Percentiles rank a stretch among this genome's conserved stretches.
phyloP scores from a whole-genome alignment of 2,113 vertebrate species.

The Pimephales promelas region DNA sequence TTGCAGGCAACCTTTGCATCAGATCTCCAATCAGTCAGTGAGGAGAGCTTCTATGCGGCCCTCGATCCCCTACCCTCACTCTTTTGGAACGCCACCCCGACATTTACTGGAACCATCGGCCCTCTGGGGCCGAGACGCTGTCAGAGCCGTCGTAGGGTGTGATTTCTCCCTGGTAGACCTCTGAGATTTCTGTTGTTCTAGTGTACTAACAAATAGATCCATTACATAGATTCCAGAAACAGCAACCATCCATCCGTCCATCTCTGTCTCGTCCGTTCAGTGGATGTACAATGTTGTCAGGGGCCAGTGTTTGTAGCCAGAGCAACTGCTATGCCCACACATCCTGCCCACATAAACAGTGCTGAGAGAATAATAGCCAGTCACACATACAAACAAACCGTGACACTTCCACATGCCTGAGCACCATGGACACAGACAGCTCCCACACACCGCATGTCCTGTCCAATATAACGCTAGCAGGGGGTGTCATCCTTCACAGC shows the following conservation, averaged over 20 bases:
- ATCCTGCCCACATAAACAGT: constrained; percentile 31
- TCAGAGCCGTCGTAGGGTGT: constrained; percentile 11
- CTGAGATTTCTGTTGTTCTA: not conserved
- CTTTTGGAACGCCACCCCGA: constrained; percentile 13
- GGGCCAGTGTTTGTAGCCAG: constrained; percentile 37
- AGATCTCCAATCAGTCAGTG: constrained; percentile 49
- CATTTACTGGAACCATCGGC: constrained; percentile 49
- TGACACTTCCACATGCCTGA: constrained; percentile 50
- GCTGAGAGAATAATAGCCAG: constrained; percentile 32
- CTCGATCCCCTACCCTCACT: constrained; percentile 29
- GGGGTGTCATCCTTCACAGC: constrained; percentile 35
- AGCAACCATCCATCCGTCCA: constrained; percentile 40
- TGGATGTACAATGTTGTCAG: constrained; percentile 38
- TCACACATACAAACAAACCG: constrained; percentile 46
- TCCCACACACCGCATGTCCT: constrained; percentile 53
- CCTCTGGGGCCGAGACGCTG: constrained; percentile 10
- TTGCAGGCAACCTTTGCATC: constrained; percentile 52
- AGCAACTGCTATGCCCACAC: constrained; percentile 45
- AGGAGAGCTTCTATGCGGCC: constrained; percentile 6
- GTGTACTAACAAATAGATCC: constrained; percentile 28
- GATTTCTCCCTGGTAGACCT: constrained; percentile 7
- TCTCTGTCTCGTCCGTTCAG: constrained; percentile 40
- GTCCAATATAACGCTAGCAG: constrained; percentile 50
- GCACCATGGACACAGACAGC: constrained; percentile 50
- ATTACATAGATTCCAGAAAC: constrained; percentile 13